Conservation (phyloP, 2,888 invertebrate genomes). For the Synanthedon myopaeformis region DNA sequence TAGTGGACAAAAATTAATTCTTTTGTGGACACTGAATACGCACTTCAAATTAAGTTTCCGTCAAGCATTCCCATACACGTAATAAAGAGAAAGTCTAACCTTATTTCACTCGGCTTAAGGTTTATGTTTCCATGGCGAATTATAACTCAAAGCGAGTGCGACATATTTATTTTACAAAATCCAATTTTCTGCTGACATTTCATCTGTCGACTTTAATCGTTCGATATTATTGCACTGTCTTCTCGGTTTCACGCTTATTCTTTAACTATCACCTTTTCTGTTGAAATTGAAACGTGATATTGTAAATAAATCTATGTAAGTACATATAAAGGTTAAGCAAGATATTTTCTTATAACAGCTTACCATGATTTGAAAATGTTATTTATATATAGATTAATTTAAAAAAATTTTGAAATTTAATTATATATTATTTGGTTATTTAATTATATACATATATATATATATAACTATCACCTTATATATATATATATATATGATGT, state of each 20-base stretch:
- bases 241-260: slow-evolving; percentile 58
- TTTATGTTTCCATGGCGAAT: slow-evolving; percentile 15
- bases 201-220: slow-evolving; percentile 68
- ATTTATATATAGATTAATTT: too few species aligned
- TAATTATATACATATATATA: too few species aligned
- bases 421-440: too few species aligned
- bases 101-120: slow-evolving; percentile 15
- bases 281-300: slow-evolving; percentile 10
- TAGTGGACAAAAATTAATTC: slow-evolving; percentile 53
- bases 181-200: slow-evolving; percentile 71
- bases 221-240: slow-evolving; percentile 55
- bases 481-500: too few species aligned
- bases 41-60: slow-evolving; percentile 61
- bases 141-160: slow-evolving; percentile 51
- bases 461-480: too few species aligned
- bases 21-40: slow-evolving; percentile 50
- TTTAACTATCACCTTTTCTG: slow-evolving; percentile 31
- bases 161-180: slow-evolving; percentile 70
- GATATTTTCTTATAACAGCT: too few species aligned
- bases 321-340: too few species aligned
- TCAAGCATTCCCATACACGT: slow-evolving; percentile 18
- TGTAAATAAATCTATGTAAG: background rate
- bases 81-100: slow-evolving; percentile 13
- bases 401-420: too few species aligned
- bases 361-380: too few species aligned